A percentile compares a stretch with the other conserved stretches of the same genome.
These are phyloP conservation scores for Aleiodes testaceus DNA, from an alignment of 2,888 invertebrate genomes.

Conservation along the genomic window DNA sequence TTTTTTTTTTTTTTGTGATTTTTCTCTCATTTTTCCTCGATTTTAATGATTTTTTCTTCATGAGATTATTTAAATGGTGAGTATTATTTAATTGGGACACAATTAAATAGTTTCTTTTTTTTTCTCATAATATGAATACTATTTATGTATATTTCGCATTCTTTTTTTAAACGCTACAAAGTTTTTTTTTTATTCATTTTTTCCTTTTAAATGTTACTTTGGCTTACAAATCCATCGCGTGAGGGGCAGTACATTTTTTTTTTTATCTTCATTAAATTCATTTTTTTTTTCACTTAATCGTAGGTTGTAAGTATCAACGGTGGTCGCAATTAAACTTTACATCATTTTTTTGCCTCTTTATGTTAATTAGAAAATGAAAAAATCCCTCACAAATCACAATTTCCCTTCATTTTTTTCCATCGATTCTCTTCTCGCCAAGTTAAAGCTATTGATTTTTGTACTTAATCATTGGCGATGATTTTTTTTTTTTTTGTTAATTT, in stretches of 20 bases:
- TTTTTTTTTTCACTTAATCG: conserved; percentile 16
- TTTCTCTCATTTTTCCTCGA: conserved; percentile 10
- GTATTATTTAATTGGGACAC: too few relatives aligned
- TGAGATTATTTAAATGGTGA: too few relatives aligned
- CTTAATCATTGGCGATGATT: conserved; percentile 51
- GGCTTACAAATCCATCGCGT: conserved; percentile 58
- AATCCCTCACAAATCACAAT: conserved; percentile 1
- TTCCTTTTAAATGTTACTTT: conserved; percentile 50
- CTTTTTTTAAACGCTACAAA: conserved; percentile 24
- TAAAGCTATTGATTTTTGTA: conserved; percentile 58
- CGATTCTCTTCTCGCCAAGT: conserved; percentile 37
- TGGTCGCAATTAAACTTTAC: conserved; percentile 21
- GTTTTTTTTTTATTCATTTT: conserved; percentile 32
- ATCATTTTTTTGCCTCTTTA: neutral
- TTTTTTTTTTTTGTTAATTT: neutral
- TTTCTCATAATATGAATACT: conserved; percentile 17
- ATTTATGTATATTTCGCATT: conserved; percentile 56
- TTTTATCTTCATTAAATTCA: conserved; percentile 21
- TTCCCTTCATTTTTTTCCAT: neutral
- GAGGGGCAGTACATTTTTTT: conserved; percentile 38
- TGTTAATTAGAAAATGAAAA: neutral
- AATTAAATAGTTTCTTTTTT: neutral
- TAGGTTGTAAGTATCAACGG: conserved; percentile 21
- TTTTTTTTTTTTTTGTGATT: conserved; percentile 41
- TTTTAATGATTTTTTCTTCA: neutral